Percentiles rank a stretch among this genome's conserved stretches.
Evolutionary conservation across 2,888 invertebrate species (phyloP).

Genomic region (Dynastes grantii): DNA sequence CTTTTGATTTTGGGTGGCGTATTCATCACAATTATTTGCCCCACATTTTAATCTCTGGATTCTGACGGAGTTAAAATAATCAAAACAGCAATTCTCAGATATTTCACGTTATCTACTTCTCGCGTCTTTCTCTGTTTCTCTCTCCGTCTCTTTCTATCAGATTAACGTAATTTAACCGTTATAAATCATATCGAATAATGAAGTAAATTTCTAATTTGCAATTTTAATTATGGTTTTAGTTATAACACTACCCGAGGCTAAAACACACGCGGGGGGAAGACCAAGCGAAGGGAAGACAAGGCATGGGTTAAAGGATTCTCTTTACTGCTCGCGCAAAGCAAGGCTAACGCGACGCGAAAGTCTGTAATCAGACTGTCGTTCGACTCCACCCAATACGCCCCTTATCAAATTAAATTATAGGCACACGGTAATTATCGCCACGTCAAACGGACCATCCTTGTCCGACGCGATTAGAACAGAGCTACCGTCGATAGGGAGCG

Average conservation of each 20-base stretch:
- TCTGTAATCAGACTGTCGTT: conserved; percentile 71
- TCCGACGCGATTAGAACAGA: conserved; percentile 41
- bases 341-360: conserved; percentile 48
- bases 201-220: conserved; percentile 53
- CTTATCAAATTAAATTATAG: conserved; percentile 71
- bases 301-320: background rate
- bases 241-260: conserved; percentile 47
- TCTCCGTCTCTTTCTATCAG: background rate
- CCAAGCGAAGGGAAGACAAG: background rate
- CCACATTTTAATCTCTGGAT: too few relatives aligned
- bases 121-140: too few relatives aligned
- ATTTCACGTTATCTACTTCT: too few relatives aligned
- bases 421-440: conserved; percentile 64
- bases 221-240: conserved; percentile 52
- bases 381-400: conserved; percentile 70
- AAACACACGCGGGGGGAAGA: background rate
- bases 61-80: too few relatives aligned
- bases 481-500: background rate
- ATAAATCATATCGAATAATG: conserved; percentile 52
- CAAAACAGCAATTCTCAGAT: too few relatives aligned
- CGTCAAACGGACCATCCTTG: conserved; percentile 57
- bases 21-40: too few relatives aligned
- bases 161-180: conserved; percentile 49
- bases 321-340: background rate
- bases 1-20: too few relatives aligned